Conservation (phyloP, 2,888 invertebrate species). For the Agonopterix alstromeriana region DNA sequence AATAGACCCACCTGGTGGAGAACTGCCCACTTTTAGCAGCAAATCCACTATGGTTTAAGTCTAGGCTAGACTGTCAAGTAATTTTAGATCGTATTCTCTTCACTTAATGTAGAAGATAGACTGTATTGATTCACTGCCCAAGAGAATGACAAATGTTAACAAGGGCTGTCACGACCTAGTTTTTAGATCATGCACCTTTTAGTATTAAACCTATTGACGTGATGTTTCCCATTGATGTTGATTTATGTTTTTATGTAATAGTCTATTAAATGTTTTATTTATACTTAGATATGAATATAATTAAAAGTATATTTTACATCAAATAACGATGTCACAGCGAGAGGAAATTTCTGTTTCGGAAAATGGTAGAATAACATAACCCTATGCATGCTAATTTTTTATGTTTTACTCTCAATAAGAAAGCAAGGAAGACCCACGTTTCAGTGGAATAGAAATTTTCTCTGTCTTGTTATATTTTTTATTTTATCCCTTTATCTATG, state of each 20-base stretch:
- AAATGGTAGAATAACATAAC: slow-evolving; percentile 55
- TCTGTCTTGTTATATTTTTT: slow-evolving; percentile 59
- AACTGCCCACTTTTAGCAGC: slow-evolving; percentile 56
- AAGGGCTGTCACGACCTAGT: slow-evolving; percentile 8
- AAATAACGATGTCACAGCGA: slow-evolving; percentile 37
- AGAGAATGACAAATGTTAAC: slow-evolving; percentile 30
- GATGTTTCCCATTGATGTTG: slow-evolving; percentile 51
- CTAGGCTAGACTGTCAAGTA: neutral
- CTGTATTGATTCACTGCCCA: slow-evolving; percentile 35
- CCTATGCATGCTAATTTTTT: slow-evolving; percentile 18
- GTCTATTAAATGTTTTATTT: slow-evolving; percentile 25
- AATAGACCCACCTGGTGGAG: slow-evolving; percentile 55
- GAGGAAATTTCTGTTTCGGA: slow-evolving; percentile 75
- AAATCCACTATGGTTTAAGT: slow-evolving; percentile 67
- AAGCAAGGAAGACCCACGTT: slow-evolving; percentile 59
- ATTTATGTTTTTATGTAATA: slow-evolving; percentile 34
- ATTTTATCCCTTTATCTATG: slow-evolving; percentile 32
- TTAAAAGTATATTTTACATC: slow-evolving; percentile 21
- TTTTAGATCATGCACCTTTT: slow-evolving; percentile 1
- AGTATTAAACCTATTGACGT: neutral
- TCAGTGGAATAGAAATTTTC: slow-evolving; percentile 75
- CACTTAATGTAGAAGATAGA: neutral
- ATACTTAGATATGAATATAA: slow-evolving; percentile 19
- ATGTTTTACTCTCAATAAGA: slow-evolving; percentile 34
- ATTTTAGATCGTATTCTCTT: no score